These are phyloP conservation scores for Indri indri DNA, from an alignment of 2,113 vertebrate species.

Conservation along the genomic window DNA sequence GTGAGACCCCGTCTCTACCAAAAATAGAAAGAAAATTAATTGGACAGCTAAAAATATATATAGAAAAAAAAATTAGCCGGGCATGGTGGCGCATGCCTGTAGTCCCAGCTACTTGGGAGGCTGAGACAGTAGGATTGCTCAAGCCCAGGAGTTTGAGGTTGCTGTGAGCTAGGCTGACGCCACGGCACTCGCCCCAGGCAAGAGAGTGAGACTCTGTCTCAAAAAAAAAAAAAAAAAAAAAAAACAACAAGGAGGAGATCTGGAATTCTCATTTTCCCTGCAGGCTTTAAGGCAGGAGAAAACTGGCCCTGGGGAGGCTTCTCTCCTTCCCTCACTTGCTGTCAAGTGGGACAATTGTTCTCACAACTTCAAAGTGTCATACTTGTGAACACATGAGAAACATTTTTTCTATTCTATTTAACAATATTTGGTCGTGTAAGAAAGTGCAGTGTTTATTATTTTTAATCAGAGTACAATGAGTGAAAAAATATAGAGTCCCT, in stretches of 20 bases:
- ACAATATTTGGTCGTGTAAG: not conserved
- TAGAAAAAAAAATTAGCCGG: no score
- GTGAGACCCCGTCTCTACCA: no score
- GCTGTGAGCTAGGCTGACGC: no score
- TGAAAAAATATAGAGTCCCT: not conserved
- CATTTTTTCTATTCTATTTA: not conserved
- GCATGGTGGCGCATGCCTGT: no score
- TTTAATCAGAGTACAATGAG: not conserved
- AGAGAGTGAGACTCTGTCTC: no score
- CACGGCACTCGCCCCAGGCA: no score
- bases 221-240: no score
- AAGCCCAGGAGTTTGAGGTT: no score
- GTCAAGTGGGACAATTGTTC: not conserved
- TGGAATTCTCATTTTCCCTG: not conserved
- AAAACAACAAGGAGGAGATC: not conserved
- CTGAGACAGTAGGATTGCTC: no score
- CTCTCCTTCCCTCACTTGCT: not conserved
- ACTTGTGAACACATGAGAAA: not conserved
- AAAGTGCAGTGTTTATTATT: not conserved
- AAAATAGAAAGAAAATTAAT: no score
- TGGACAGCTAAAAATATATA: no score
- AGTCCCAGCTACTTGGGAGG: no score
- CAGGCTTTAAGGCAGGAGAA: not conserved
- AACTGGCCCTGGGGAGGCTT: not conserved
- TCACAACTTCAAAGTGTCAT: not conserved